Evolutionary conservation across 2,113 vertebrate genomes (phyloP), one percentile per base, ranked within the genome.

Genomic region (Paraplagusia blochii): DNA sequence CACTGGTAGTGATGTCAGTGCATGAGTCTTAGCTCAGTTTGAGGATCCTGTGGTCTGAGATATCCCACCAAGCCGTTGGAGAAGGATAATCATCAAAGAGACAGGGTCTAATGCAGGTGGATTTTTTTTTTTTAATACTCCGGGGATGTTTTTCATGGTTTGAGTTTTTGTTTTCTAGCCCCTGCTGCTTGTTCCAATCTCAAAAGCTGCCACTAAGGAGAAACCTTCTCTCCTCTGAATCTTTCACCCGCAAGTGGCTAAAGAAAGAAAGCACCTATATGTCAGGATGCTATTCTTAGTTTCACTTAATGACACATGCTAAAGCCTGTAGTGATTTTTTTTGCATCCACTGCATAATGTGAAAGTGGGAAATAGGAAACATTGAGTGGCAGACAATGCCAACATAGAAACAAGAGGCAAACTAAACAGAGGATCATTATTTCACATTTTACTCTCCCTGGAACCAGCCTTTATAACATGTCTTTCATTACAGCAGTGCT

Each of bases 121-220:
- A 15, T 51, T 17, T 8, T 15, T 8, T 15, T 44, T 38, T 1
- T 0, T 22, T 53, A 66, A 49, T 44, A 49, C 47, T 72, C 19
- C 43, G 17, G 54, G 51, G 9, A 56, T 61, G 43, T 52, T 54
- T 40, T 62, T 18, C 12, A 39, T 43, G 43, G 49, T 50, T 53
- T 53, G 44, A 51, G n/a, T 58, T 52, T 55, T 65, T 53, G 57
- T 72, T 60, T 63, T 67, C 48, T 55, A 17, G 14, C 13, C 16
- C 18, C 8, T 52, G 49, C 54, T 55, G 13, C 58, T 58, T 54
- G 44, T 55, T 40, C 49, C 19, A 29, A 12, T 69, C 29, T 49
- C 46, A 72, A 74, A 66, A 42, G 8, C 64, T 33, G 34, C 18
- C 10, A 8, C 4, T 71, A 36, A 57, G 49, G 16, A 38, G 40